phyloP scores from a whole-genome alignment of 2,888 invertebrate genomes.

The Nebria salina region DNA sequence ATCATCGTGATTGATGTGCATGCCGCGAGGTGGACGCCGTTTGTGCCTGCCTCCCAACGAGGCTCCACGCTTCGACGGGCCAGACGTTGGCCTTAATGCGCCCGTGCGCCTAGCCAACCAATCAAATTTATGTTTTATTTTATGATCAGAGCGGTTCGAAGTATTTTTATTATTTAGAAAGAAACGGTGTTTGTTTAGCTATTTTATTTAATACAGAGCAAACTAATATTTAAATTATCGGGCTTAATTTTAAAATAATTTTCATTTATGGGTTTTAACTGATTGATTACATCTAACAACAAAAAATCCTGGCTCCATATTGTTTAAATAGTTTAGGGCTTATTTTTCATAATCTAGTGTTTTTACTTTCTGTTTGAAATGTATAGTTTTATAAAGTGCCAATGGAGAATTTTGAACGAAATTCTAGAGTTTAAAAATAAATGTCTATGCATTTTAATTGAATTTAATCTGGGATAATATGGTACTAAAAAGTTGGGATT shows the following conservation, averaged over 20 bases:
- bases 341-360: too few species aligned
- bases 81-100: conserved; percentile 80
- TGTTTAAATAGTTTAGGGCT: too few species aligned
- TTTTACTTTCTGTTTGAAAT: too few species aligned
- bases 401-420: too few species aligned
- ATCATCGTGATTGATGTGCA: conserved; percentile 98
- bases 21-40: conserved; percentile 93
- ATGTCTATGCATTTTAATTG: too few species aligned
- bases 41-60: conserved; percentile 66
- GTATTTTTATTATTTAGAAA: background rate
- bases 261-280: background rate
- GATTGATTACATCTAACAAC: too few species aligned
- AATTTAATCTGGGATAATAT: background rate
- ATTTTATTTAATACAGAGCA: background rate
- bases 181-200: background rate
- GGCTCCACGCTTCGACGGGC: conserved; percentile 70
- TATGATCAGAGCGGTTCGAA: background rate
- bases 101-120: conserved; percentile 77
- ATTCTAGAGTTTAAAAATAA: too few species aligned
- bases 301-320: too few species aligned
- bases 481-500: conserved; percentile 11
- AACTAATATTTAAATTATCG: background rate
- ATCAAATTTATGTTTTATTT: conserved; percentile 47
- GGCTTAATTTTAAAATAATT: background rate
- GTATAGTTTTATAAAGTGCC: too few species aligned